These are phyloP conservation scores for Zosterops hypoxanthus DNA, from an alignment of 2,113 vertebrate species.

Conservation along the genomic window DNA sequence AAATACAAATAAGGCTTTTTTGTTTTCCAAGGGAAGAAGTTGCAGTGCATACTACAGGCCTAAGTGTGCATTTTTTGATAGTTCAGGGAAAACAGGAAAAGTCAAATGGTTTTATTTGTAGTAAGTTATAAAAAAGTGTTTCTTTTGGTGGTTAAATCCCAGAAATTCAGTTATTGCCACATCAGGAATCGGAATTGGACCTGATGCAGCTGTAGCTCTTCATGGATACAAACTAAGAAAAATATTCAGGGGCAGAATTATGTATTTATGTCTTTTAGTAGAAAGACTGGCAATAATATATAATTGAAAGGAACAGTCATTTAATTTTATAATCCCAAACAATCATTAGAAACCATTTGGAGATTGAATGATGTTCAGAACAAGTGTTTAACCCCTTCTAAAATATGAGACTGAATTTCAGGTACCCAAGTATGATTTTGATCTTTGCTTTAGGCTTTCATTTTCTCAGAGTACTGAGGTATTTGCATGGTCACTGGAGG, in stretches of 20 bases:
- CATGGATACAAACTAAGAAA: not conserved
- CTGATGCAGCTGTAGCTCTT: not conserved
- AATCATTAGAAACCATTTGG: not conserved
- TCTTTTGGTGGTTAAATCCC: not conserved
- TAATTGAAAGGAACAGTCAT: not conserved
- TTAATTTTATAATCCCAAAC: not conserved
- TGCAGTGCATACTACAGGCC: not conserved
- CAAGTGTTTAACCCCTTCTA: not conserved
- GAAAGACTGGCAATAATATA: not conserved
- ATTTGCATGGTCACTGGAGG: not conserved
- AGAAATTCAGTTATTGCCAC: not conserved
- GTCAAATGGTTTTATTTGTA: not conserved
- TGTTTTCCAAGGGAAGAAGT: not conserved
- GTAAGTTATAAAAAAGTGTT: not conserved
- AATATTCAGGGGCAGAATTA: not conserved
- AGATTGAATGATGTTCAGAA: not conserved
- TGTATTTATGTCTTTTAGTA: not conserved
- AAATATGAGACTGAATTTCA: not conserved
- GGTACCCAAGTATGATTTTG: not conserved
- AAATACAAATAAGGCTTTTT: not conserved
- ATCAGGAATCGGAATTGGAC: not conserved
- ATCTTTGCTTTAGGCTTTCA: not conserved
- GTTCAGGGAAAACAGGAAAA: not conserved
- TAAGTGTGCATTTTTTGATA: not conserved
- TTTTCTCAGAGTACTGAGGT: not conserved